phyloP scores from a whole-genome alignment of 2,113 vertebrate genomes.

The Indicator indicator region DNA sequence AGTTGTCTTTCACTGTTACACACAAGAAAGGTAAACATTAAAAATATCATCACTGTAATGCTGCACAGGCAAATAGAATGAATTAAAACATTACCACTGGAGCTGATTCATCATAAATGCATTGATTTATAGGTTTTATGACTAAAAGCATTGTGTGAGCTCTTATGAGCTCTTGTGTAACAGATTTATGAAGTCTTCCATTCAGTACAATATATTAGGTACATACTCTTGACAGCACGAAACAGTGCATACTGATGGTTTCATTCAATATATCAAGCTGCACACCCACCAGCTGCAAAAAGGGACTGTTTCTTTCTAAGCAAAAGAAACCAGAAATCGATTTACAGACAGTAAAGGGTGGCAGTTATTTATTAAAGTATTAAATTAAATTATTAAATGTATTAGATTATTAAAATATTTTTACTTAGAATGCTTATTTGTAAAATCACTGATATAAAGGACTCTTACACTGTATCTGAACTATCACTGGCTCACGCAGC shows the following conservation, averaged over 20 bases:
- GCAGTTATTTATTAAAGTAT: background rate
- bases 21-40: background rate
- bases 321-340: background rate
- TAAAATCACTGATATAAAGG: background rate
- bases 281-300: background rate
- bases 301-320: background rate
- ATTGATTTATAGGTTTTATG: background rate
- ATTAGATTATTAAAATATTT: background rate
- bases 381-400: too few species aligned
- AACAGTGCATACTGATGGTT: background rate
- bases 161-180: background rate
- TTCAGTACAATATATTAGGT: background rate
- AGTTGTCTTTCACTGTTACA: background rate
- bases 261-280: background rate
- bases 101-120: background rate
- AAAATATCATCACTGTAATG: background rate
- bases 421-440: background rate
- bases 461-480: background rate
- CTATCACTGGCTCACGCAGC: background rate
- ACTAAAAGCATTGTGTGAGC: background rate
- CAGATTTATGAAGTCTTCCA: conserved; percentile 10
- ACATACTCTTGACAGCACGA: background rate
- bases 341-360: background rate
- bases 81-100: background rate
- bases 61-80: background rate